A percentile compares a stretch with the other conserved stretches of the same genome.
Conservation (phyloP, 2,113 vertebrate species). For the Corynorhinus townsendii region DNA sequence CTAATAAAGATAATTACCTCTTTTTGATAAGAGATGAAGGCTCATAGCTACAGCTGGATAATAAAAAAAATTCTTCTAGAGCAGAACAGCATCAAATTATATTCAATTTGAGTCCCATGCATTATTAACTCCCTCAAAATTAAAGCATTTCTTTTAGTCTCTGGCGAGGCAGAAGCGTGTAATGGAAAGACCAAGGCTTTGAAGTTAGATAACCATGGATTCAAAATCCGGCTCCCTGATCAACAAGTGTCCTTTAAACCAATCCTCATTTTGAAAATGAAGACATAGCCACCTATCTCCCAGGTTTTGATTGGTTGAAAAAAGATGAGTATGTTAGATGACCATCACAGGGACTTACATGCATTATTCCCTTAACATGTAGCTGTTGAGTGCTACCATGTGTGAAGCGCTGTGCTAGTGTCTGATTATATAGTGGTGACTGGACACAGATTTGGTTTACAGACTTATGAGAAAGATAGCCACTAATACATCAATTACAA, state of each 20-base stretch:
- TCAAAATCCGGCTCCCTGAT: neutral
- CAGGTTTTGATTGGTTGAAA: neutral
- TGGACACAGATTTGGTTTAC: neutral
- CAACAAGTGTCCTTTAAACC: neutral
- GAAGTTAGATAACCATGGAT: conserved; percentile 55
- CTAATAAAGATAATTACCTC: conserved; percentile 64
- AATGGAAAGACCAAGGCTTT: conserved; percentile 26
- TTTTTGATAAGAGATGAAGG: conserved; percentile 36
- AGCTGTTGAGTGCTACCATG: accelerated
- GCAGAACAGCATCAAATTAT: conserved; percentile 63
- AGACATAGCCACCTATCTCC: neutral
- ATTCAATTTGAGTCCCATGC: conserved; percentile 57
- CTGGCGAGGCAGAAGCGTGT: neutral
- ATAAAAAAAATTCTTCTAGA: conserved; percentile 64
- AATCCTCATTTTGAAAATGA: neutral
- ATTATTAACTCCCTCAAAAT: conserved; percentile 67
- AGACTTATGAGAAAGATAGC: neutral
- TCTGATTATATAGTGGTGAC: neutral
- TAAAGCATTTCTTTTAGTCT: conserved; percentile 55
- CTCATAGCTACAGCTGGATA: conserved; percentile 55
- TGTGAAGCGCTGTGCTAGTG: neutral
- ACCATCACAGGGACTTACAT: neutral
- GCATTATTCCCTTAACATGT: neutral
- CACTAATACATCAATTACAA: neutral
- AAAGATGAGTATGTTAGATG: neutral